Base-by-base conservation (phyloP, 1,140 invertebrate genomes). In the Diorhabda sublineata region DNA sequence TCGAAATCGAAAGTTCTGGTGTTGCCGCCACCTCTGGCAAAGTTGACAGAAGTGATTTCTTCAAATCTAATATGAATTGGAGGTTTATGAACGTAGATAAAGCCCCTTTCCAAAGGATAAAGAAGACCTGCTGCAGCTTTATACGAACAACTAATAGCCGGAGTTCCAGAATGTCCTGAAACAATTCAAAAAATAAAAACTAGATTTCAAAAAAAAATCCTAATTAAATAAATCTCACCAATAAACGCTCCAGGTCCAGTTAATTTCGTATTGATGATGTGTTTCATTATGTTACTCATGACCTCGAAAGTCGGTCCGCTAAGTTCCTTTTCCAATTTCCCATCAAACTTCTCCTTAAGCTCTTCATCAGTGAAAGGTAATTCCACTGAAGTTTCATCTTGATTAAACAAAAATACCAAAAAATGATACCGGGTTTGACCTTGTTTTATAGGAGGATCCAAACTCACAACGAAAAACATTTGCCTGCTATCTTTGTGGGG, bases 401-500 rank as follows among this genome's bases (percentile, higher is more conserved):
- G 93, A 56, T 91, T 91, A 82, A 99, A 99, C 3, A 98, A 82
- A 47, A 99, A 84, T 41, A 99, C 97, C 42, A 99, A 84, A 81
- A 95, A 99, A 76, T 98, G 97, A 77, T 95, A 95, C 69, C 96
- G 85, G 0, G 98, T 99, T 83, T 99, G 98, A 73, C 98, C 98
- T 82, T 99, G 98, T 81, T 99, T 99, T 72, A 99, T 99, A 0
- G 98, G 98, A 42, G 98, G 98, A 88, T 99, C 97, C 73, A 99
- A 86, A 73, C 95, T 97, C 67, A 98, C 93, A n/a, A 99, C 97
- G 84, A 99, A 99, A 83, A 96, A 99, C 87, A 97, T 97, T 82
- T 99, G 97, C 5, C 98, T 84, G n/a, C 90, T 92, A 84, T 99
- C 98, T 81, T 97, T 98, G 79, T 99, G 97, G 0, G 97, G 98